These are phyloP conservation scores for Triplophysa yarkandensis DNA, from an alignment of 2,797 vertebrate genomes.

Conservation along the genomic window DNA sequence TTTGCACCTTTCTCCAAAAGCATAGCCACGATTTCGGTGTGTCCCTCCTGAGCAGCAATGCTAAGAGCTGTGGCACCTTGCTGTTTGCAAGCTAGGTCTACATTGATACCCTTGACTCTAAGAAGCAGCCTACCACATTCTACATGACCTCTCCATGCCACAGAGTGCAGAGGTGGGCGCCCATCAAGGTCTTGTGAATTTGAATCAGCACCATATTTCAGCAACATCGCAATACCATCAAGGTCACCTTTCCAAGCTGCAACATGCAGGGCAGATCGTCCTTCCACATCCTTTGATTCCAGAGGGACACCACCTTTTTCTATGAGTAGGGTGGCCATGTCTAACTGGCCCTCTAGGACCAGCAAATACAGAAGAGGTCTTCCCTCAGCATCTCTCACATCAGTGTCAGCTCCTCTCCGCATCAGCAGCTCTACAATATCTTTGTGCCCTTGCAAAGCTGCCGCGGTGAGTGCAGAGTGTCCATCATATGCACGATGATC, in stretches of 20 bases:
- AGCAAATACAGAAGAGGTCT: slow-evolving; percentile 81
- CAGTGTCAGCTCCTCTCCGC: slow-evolving; percentile 76
- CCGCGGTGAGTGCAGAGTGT: slow-evolving; percentile 73
- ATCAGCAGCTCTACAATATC: slow-evolving; percentile 76
- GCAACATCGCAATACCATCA: slow-evolving; percentile 70
- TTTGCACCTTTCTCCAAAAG: slow-evolving; percentile 77
- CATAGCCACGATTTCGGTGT: slow-evolving; percentile 71
- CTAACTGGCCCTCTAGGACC: slow-evolving; percentile 71
- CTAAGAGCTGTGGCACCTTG: slow-evolving; percentile 81
- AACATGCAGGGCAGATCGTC: slow-evolving; percentile 79
- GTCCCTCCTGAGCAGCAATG: slow-evolving; percentile 80
- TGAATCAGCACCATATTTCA: slow-evolving; percentile 74
- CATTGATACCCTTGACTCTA: slow-evolving; percentile 60
- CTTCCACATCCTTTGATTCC: slow-evolving; percentile 78
- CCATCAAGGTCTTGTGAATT: slow-evolving; percentile 76
- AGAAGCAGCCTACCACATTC: slow-evolving; percentile 70
- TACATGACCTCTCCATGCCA: slow-evolving; percentile 77
- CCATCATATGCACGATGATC: slow-evolving; percentile 78
- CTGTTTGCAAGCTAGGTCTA: slow-evolving; percentile 74
- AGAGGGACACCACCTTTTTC: slow-evolving; percentile 76
- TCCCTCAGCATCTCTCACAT: slow-evolving; percentile 78
- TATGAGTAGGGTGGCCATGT: slow-evolving; percentile 74
- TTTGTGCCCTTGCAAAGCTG: slow-evolving; percentile 72
- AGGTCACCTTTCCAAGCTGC: slow-evolving; percentile 78
- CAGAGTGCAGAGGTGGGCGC: slow-evolving; percentile 78